A percentile compares a stretch with the other conserved stretches of the same genome.
These are phyloP conservation scores for Perca fluviatilis DNA, from an alignment of 2,113 vertebrate genomes.

Conservation along the genomic window DNA sequence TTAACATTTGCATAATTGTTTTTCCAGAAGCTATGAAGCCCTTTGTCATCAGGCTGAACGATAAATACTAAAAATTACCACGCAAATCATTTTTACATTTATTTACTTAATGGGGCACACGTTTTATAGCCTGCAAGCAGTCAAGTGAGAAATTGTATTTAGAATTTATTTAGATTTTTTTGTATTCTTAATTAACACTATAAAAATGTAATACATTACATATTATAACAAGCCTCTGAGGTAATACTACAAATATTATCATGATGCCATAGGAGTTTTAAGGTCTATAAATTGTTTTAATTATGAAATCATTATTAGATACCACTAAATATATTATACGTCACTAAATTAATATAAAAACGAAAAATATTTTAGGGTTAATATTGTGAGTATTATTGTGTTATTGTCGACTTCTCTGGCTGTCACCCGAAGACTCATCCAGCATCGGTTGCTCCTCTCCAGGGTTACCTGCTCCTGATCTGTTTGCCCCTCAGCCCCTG, in stretches of 20 bases:
- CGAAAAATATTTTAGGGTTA: not conserved
- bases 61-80: conserved; percentile 43
- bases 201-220: not conserved
- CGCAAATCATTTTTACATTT: not conserved
- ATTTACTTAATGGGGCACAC: conserved; percentile 21
- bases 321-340: not conserved
- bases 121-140: not conserved
- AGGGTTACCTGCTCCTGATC: conserved; percentile 69
- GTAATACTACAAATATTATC: not conserved
- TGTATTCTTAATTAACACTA: not conserved
- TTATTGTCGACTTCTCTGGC: not conserved
- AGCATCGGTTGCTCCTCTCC: conserved; percentile 53
- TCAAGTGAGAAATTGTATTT: not conserved
- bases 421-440: conserved; percentile 48
- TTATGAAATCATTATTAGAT: not conserved
- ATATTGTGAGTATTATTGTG: not conserved
- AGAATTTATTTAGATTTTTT: not conserved
- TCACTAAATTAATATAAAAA: not conserved
- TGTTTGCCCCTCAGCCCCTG: conserved; percentile 52
- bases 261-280: not conserved
- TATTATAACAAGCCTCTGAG: not conserved
- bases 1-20: conserved; percentile 84
- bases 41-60: conserved; percentile 74
- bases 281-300: conserved; percentile 11
- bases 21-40: conserved; percentile 61